Percentiles rank a stretch among this genome's conserved stretches.
phyloP scores from a whole-genome alignment of 2,888 invertebrate species.

The Eulithis prunata region DNA sequence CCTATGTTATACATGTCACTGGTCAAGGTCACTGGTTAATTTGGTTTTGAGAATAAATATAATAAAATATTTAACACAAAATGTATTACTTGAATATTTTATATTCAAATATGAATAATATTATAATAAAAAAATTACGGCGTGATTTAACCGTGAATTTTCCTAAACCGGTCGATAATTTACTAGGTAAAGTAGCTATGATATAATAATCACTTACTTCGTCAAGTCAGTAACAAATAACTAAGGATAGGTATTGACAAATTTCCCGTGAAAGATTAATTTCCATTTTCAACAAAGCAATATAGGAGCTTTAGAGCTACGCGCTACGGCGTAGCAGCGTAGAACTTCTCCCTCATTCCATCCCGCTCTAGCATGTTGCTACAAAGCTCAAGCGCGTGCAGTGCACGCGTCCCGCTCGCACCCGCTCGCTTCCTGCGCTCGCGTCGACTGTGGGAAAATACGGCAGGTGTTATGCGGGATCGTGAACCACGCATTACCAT shows the following conservation, averaged over 20 bases:
- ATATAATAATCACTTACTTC: no score
- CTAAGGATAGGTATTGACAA: background rate
- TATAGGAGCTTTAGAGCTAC: conserved; percentile 36
- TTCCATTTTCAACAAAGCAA: conserved; percentile 17
- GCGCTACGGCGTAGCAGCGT: conserved; percentile 50
- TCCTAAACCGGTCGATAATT: no score
- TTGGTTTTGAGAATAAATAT: no score
- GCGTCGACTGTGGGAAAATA: conserved; percentile 84
- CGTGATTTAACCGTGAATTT: no score
- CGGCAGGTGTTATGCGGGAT: conserved; percentile 86
- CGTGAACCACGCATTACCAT: conserved; percentile 85
- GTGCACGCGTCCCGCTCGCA: conserved; percentile 74
- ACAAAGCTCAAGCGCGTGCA: conserved; percentile 67
- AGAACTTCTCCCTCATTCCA: conserved; percentile 51
- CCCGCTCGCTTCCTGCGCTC: conserved; percentile 78
- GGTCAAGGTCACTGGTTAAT: no score
- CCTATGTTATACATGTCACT: no score
- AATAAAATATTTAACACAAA: no score
- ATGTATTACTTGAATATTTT: no score
- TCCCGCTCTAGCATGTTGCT: conserved; percentile 55
- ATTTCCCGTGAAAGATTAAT: conserved; percentile 2
- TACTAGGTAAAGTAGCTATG: no score
- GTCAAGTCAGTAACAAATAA: background rate
- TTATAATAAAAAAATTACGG: background rate
- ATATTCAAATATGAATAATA: no score